Evolutionary conservation across 2,797 vertebrate genomes (phyloP), one percentile per base, ranked within the genome.

Genomic region (Caiman crocodilus): DNA sequence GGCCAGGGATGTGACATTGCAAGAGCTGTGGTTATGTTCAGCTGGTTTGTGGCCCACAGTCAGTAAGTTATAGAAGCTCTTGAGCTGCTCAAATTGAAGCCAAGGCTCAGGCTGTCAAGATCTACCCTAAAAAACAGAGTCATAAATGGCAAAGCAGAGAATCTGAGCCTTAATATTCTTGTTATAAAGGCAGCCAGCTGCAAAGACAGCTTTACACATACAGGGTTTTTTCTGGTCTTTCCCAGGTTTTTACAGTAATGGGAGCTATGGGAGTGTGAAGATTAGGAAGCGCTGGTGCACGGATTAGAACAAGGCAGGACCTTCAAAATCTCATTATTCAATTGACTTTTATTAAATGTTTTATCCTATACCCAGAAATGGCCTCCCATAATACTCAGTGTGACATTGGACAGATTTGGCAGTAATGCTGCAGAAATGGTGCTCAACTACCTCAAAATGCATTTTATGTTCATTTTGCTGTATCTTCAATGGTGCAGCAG

Each of bases 171-270:
- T 12, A 3, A 25, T 13, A 42, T 21, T 25, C 2, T 28, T 42
- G 20, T 30, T 26, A 6, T 1, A 79, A 90, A 81, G 67, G 6
- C 59, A 87, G 0, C 16, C 26, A 69, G 14, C 35, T 73, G 7
- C 69, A 16, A 50, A 42, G 35, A 73, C 23, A 23, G 42, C 85
- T 86, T 26, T 25, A 13, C 17, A 28, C 3, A 18, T 76, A 50
- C 71, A 55, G 65, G 35, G 32, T 6, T 63, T 79, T 55, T 55
- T 60, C 16, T 5, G 50, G 73, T 42, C 74, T 3, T 78, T 25
- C 74, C 42, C 0, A 0, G 16, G 10, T 58, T 73, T 57, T 79
- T 32, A 0, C 2, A 14, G 63, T 25, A 63, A 76, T 60, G 57
- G 57, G 8, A 57, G 35, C 23, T 89, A 1, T 1, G 16, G 60